phyloP scores from a whole-genome alignment of 92 coral and sea anemone species.

The Zoanthus sociatus region DNA sequence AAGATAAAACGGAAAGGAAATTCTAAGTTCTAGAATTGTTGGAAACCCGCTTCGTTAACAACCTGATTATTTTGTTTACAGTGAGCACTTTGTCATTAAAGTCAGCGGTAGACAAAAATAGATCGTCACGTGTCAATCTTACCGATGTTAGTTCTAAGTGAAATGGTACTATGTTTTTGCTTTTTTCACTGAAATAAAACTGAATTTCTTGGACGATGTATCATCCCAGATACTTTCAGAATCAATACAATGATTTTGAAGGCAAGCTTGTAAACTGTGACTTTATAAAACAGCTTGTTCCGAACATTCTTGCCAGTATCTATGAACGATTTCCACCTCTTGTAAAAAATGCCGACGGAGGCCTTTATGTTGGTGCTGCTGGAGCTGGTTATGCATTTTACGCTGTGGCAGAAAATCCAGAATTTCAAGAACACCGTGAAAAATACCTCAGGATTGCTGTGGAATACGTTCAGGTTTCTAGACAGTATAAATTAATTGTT shows the following conservation, averaged over 20 bases:
- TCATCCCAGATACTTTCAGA: constrained; percentile 71
- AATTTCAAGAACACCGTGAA: constrained; percentile 68
- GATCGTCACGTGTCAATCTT: not conserved
- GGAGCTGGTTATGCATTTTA: constrained; percentile 86
- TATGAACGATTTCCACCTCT: constrained; percentile 72
- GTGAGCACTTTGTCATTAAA: constrained; percentile 56
- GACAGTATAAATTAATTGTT: not conserved
- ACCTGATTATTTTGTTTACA: constrained; percentile 73
- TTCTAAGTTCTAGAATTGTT: not conserved
- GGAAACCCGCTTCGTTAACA: constrained; percentile 74
- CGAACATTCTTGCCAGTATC: constrained; percentile 61
- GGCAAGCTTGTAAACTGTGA: constrained; percentile 70
- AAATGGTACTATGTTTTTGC: not conserved
- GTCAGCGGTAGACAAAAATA: constrained; percentile 65
- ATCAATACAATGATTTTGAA: constrained; percentile 70
- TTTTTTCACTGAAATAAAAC: not conserved
- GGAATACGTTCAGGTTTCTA: constrained; percentile 79
- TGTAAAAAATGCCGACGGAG: constrained; percentile 79
- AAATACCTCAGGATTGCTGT: constrained; percentile 72
- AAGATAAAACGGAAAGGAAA: not conserved
- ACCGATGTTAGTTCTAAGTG: not conserved
- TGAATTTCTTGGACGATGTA: constrained; percentile 41
- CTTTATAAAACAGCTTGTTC: constrained; percentile 71
- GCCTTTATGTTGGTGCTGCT: constrained; percentile 88
- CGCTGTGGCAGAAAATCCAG: constrained; percentile 71